A percentile compares a stretch with the other conserved stretches of the same genome.
Evolutionary conservation across 2,113 vertebrate species (phyloP).

Genomic region (Pterocles orientalis): DNA sequence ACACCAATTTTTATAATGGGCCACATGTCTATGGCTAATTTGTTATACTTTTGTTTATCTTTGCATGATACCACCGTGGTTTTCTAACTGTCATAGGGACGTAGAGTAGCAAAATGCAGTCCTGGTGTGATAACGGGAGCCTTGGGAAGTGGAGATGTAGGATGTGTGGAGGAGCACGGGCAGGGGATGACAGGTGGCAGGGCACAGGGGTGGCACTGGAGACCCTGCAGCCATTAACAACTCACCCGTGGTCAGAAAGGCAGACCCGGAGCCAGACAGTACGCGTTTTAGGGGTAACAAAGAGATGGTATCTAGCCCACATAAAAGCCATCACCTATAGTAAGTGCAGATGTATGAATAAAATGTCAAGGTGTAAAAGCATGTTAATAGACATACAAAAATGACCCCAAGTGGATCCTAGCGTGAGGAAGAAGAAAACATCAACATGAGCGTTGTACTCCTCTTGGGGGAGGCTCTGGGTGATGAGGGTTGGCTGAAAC

Average conservation of each 20-base stretch:
- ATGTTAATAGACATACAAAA: not conserved
- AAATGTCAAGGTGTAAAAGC: not conserved
- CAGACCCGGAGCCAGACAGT: not conserved
- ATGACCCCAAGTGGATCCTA: not conserved
- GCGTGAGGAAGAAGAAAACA: not conserved
- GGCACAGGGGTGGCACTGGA: not conserved
- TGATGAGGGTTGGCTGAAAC: not conserved
- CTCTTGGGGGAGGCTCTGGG: not conserved
- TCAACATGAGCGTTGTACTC: not conserved
- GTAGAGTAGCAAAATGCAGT: not conserved
- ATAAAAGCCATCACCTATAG: not conserved
- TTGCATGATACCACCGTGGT: not conserved
- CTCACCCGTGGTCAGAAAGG: not conserved
- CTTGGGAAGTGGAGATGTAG: not conserved
- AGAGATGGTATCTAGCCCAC: not conserved
- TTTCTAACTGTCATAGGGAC: not conserved
- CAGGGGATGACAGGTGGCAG: not conserved
- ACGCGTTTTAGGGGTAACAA: not conserved
- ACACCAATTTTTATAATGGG: not conserved
- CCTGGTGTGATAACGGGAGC: not conserved
- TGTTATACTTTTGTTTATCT: not conserved
- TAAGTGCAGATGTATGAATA: not conserved
- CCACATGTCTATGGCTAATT: not conserved
- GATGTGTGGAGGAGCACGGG: not conserved
- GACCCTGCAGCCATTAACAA: not conserved